Evolutionary conservation across 2,113 vertebrate species (phyloP).

Genomic region (Entelurus aequoreus): DNA sequence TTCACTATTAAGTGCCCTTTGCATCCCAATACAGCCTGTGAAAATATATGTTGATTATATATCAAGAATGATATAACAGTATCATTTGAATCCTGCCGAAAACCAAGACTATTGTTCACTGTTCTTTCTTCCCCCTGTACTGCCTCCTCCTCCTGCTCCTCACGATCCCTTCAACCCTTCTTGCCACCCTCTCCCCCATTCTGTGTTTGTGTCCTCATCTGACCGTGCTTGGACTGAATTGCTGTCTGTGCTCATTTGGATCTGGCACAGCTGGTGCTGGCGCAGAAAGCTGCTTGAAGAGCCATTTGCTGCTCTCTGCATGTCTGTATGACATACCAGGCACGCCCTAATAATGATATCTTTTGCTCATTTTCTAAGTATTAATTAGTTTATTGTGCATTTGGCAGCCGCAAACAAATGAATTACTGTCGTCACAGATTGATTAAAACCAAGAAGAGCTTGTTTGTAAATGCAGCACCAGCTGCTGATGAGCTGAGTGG

Average conservation of each 20-base stretch:
- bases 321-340: conserved; percentile 13
- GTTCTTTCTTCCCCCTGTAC: conserved; percentile 32
- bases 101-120: conserved; percentile 10
- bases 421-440: conserved; percentile 20
- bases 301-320: conserved; percentile 25
- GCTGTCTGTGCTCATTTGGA: conserved; percentile 43
- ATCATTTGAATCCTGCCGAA: no score
- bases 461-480: conserved; percentile 24
- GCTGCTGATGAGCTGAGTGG: conserved; percentile 28
- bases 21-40: not conserved
- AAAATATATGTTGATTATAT: not conserved
- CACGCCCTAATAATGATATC: conserved; percentile 12
- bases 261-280: conserved; percentile 55
- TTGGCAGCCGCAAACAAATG: not conserved
- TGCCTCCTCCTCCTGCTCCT: conserved; percentile 9
- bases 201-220: conserved; percentile 52
- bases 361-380: not conserved
- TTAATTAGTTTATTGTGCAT: not conserved
- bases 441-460: conserved; percentile 48
- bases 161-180: conserved; percentile 16
- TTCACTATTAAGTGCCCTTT: not conserved
- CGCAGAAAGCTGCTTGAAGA: conserved; percentile 29
- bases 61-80: not conserved
- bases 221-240: conserved; percentile 52
- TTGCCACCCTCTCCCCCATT: not conserved